Conservation (phyloP, 1,140 invertebrate genomes). For the Venturia canescens region DNA sequence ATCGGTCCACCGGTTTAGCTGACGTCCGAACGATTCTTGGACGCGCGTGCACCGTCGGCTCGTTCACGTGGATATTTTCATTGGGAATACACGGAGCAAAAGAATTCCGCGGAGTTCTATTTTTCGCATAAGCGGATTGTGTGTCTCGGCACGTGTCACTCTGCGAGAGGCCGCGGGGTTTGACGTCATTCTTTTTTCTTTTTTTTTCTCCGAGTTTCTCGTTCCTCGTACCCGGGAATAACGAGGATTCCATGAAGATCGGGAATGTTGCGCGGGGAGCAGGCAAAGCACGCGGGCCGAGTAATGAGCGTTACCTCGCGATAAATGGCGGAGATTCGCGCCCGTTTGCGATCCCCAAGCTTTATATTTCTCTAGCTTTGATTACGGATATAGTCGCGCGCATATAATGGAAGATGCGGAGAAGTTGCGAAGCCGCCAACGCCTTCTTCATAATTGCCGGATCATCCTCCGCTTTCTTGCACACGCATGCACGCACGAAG, state of each 20-base stretch:
- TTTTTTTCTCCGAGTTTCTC: neutral
- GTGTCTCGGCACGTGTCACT: neutral
- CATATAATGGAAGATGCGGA: neutral
- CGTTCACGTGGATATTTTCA: no score
- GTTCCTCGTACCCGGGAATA: no score
- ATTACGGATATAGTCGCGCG: no score
- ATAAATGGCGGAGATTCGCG: neutral
- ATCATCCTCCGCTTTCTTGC: conserved; percentile 8
- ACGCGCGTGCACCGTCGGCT: no score
- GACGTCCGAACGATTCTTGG: no score
- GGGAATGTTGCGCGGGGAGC: neutral
- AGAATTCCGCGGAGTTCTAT: conserved; percentile 12
- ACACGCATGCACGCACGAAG: neutral
- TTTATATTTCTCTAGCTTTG: no score
- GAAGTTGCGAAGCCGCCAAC: conserved; percentile 6
- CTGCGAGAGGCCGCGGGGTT: neutral
- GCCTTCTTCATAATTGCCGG: conserved; percentile 18
- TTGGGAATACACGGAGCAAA: no score
- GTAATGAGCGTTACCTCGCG: neutral
- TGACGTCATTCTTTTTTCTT: neutral
- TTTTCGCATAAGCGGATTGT: neutral
- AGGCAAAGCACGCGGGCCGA: neutral
- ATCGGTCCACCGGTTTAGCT: no score
- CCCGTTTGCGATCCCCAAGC: neutral
- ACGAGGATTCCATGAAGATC: neutral